Base-by-base conservation (phyloP, 2,888 invertebrate species). In the Acrobasis consociella region DNA sequence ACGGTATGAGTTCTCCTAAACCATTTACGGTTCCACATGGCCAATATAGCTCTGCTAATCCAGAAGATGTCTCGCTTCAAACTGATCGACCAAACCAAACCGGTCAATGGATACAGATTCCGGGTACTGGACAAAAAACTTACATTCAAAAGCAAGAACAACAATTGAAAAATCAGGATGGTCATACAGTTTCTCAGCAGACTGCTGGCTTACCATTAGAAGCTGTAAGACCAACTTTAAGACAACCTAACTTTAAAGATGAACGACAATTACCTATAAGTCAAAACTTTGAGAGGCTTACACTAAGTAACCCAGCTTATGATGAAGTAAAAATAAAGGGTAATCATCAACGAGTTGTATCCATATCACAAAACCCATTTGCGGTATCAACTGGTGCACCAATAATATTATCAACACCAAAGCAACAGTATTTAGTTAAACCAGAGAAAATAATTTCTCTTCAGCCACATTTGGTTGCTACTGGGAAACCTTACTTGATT, bases 241-340 rank as follows among this genome's bases (percentile, higher is more conserved):
- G 86, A 63, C 89, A 89, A 31, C 91, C 92, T 55, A 91, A 92
- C 71, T 92, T 91, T 66, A 86, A 87, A 62, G 92, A 92, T 64
- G 91, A 92, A 64, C 84, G 90, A 39, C 85, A 87, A 66, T 73
- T 91, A 66, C 90, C 92, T n/a, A 78, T 91, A 50, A 89, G 74
- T 61, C 87, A 87, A 66, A 91, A 81, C 72, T 92, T 92, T 70
- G 84, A 74, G 61, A 80, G 76, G 60, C 81, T 83, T 31, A 72
- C 77, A 58, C 77, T 74, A 60, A 77, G 70, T 50, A 77, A 69
- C 56, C 73, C 71, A 42, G 77, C 72, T 64, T 65, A 69, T 46
- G 70, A 72, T 37, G 59, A 69, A 50, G 66, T 70, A 17, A 81
- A 82, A 60, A 65, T 67, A 39, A 81, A 81, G 65, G 56, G 42